A percentile compares a stretch with the other conserved stretches of the same genome.
Evolutionary conservation across 1,140 invertebrate species (phyloP).

Genomic region (Lordiphosa clarofinis): DNA sequence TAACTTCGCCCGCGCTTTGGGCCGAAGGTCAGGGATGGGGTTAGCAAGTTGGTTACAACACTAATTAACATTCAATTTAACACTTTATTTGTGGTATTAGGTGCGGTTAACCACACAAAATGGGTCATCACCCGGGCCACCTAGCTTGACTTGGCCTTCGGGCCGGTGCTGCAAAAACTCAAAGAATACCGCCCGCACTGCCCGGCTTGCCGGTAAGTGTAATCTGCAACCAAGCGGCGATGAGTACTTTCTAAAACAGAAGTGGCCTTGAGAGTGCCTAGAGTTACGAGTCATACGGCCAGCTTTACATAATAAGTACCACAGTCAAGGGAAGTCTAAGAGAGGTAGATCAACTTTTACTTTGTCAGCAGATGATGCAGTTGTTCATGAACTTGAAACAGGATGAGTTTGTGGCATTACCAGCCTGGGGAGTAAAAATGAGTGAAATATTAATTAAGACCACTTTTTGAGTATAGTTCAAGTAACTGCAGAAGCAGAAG

Average conservation of each 20-base stretch:
- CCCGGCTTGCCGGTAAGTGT: neutral
- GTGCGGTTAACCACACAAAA: conserved; percentile 15
- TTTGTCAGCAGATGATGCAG: conserved; percentile 11
- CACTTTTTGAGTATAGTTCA: too few species aligned
- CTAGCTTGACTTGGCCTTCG: too few species aligned
- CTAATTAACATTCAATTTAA: conserved; percentile 50
- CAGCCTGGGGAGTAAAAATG: too few species aligned
- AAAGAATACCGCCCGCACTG: conserved; percentile 16
- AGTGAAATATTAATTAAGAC: too few species aligned
- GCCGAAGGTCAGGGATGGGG: neutral
- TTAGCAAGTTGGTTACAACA: conserved; percentile 10
- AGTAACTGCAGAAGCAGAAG: too few species aligned
- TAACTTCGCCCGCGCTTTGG: neutral
- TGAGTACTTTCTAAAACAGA: conserved; percentile 62
- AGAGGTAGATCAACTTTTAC: conserved; percentile 66
- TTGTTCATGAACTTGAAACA: conserved; percentile 55
- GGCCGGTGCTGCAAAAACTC: neutral
- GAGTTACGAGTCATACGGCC: conserved; percentile 30
- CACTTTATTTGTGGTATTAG: conserved; percentile 23
- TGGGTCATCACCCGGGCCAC: neutral
- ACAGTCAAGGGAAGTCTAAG: conserved; percentile 10
- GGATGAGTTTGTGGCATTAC: neutral
- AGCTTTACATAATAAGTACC: conserved; percentile 61
- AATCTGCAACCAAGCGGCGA: neutral
- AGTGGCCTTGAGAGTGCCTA: conserved; percentile 56